Evolutionary conservation across 2,113 vertebrate genomes (phyloP).

Genomic region (Eidolon helvum): DNA sequence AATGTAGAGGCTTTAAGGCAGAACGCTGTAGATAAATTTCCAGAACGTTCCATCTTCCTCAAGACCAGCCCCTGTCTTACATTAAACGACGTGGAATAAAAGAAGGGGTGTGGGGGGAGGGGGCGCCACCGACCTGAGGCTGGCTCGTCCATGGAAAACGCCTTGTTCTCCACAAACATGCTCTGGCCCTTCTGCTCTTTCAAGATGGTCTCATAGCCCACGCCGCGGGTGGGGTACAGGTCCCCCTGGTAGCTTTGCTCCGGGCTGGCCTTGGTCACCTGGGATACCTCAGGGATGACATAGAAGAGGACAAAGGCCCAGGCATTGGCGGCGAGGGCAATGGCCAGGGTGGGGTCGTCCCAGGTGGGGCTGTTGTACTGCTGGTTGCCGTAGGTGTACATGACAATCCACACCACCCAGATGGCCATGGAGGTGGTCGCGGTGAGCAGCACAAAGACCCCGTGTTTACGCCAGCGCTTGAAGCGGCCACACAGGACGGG

Average conservation of each 20-base stretch:
- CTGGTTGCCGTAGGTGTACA: constrained; percentile 92
- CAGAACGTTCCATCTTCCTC: neutral
- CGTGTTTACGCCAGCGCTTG: constrained; percentile 87
- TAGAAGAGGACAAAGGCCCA: constrained; percentile 91
- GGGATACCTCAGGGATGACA: constrained; percentile 90
- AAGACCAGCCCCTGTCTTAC: neutral
- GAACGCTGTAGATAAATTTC: neutral
- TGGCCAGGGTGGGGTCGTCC: constrained; percentile 94
- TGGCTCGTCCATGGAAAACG: constrained; percentile 95
- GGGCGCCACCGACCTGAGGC: constrained; percentile 82
- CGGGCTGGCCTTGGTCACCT: constrained; percentile 77
- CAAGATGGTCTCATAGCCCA: constrained; percentile 95
- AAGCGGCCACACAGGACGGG: constrained; percentile 84
- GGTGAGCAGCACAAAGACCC: constrained; percentile 84
- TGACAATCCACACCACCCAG: constrained; percentile 94
- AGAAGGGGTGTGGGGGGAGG: no score
- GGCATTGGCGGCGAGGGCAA: constrained; percentile 91
- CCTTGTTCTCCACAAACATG: constrained; percentile 96
- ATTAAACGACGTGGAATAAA: accelerated
- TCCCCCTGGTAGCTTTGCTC: constrained; percentile 82
- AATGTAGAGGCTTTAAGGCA: neutral
- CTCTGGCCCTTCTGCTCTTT: constrained; percentile 91
- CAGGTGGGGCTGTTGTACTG: constrained; percentile 76
- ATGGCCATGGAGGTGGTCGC: constrained; percentile 86
- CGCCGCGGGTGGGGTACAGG: constrained; percentile 84